These are phyloP conservation scores for Venturia canescens DNA, from an alignment of 1,140 invertebrate species.

Conservation along the genomic window DNA sequence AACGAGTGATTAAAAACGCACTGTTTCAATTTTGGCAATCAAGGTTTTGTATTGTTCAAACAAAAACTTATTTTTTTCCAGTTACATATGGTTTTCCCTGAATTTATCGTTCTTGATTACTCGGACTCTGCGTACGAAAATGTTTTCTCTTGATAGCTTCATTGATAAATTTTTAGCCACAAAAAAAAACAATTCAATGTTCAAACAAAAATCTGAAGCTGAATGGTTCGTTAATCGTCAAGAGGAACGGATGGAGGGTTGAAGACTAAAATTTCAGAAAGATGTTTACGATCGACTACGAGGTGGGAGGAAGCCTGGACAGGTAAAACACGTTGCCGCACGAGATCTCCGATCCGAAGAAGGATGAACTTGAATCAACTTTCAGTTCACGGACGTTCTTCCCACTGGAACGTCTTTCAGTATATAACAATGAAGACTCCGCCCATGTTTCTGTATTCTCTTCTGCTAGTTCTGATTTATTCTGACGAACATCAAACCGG, in stretches of 20 bases:
- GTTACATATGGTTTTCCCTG: too few species aligned
- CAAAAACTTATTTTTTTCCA: too few species aligned
- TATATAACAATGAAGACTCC: background rate
- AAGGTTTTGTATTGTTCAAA: too few species aligned
- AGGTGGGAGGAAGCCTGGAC: slow-evolving; percentile 45
- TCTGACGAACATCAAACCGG: background rate
- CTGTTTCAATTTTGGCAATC: too few species aligned
- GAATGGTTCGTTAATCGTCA: background rate
- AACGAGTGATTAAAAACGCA: background rate
- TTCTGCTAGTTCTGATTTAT: background rate
- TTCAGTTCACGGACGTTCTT: slow-evolving; percentile 58
- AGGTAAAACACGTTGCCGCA: background rate
- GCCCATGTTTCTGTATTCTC: background rate
- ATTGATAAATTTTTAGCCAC: background rate
- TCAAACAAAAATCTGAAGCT: background rate
- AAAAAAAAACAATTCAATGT: background rate
- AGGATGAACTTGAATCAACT: slow-evolving; percentile 51
- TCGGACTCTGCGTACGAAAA: too few species aligned
- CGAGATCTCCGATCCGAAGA: slow-evolving; percentile 2
- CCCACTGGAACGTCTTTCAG: background rate
- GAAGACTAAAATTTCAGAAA: background rate
- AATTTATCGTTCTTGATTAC: too few species aligned
- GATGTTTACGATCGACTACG: background rate
- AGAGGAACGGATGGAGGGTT: background rate
- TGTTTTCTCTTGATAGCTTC: too few species aligned